Evolutionary conservation across 2,797 vertebrate genomes (phyloP), one percentile per base, ranked within the genome.

Genomic region (Semotilus atromaculatus): DNA sequence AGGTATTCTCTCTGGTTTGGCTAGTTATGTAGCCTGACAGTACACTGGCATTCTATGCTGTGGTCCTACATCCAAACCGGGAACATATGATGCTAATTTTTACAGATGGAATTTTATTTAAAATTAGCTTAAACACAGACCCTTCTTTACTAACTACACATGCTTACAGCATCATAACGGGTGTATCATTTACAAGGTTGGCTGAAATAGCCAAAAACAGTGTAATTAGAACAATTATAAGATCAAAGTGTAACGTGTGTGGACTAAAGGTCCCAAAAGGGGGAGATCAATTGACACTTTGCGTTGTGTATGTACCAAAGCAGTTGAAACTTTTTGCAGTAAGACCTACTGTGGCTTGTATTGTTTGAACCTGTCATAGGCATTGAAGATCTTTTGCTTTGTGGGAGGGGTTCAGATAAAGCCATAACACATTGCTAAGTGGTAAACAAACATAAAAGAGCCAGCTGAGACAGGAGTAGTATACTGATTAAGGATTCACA

Each of bases 361-460:
- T 78, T 53, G 76, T 85, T 62, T 88, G 89, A 73, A 85, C 88
- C 86, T 82, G 89, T 91, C 51, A 26, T 18, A 34, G 34, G 23
- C 53, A 82, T 53, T 83, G 40, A 64, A 85, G 55, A 83, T 80
- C 53, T 84, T 51, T 38, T 51, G 31, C 76, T 45, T 92, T 93
- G 93, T 93, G 93, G 92, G 91, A 87, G 88, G 85, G 91, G 90
- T 91, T 89, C 92, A 93, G 93, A 92, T 92, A 92, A 88, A 93
- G 90, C 84, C 90, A 90, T 93, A 55, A 86, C 89, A 83, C 81
- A 88, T 89, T 86, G 82, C 75, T 85, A 85, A 85, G 67, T 64
- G 88, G 85, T 89, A 91, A 88, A 72, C 91, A 66, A 71, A 94
- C 92, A 96, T 96, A 93, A 95, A 95, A 96, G 94, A 91, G 92